These are phyloP conservation scores for Dendroctonus ponderosae DNA, from an alignment of 1,140 invertebrate genomes.

Conservation along the genomic window DNA sequence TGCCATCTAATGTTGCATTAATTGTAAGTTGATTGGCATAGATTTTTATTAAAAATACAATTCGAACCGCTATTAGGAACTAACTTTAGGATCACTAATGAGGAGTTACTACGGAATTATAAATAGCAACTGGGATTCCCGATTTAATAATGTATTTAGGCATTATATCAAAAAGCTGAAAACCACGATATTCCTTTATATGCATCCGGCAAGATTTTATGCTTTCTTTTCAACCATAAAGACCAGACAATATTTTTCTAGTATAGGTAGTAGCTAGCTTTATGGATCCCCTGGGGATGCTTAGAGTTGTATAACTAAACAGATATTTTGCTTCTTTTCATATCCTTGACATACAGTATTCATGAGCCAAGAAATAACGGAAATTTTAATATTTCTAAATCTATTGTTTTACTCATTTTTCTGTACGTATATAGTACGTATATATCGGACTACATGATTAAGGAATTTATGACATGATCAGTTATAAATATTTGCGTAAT, in stretches of 20 bases:
- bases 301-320: constrained; percentile 22
- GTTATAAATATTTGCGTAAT: too few relatives aligned
- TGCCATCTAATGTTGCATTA: too few relatives aligned
- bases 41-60: too few relatives aligned
- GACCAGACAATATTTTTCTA: constrained; percentile 28
- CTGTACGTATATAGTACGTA: background rate
- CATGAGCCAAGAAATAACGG: constrained; percentile 4
- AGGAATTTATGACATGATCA: background rate
- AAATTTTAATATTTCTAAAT: constrained; percentile 6
- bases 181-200: constrained; percentile 9
- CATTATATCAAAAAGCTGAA: background rate
- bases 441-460: background rate
- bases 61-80: too few relatives aligned
- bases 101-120: too few relatives aligned
- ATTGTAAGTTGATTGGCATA: too few relatives aligned
- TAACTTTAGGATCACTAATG: too few relatives aligned
- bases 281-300: constrained; percentile 15
- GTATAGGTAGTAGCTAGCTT: constrained; percentile 22
- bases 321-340: constrained; percentile 13
- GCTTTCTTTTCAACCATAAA: constrained; percentile 23
- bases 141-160: too few relatives aligned
- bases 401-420: background rate
- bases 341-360: constrained; percentile 10
- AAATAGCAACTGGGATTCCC: too few relatives aligned
- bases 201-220: constrained; percentile 15